Evolutionary conservation across 1,140 invertebrate genomes (phyloP).

Genomic region (Drosophila sp.): DNA sequence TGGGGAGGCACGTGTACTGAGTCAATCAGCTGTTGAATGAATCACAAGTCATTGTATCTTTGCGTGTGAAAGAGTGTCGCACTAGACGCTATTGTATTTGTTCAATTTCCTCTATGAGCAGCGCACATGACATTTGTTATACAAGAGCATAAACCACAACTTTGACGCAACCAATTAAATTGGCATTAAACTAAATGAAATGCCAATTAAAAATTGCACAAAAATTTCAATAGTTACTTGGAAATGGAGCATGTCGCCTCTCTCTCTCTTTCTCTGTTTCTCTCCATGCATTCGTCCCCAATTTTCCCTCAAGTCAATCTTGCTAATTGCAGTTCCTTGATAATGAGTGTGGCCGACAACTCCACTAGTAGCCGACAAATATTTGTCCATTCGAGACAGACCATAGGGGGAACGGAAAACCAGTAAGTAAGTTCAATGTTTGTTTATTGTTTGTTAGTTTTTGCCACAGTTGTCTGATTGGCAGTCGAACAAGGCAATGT

Average conservation of each 20-base stretch:
- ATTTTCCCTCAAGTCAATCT: not conserved
- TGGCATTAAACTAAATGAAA: constrained; percentile 7
- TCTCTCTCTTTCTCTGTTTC: not conserved
- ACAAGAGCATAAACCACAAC: not conserved
- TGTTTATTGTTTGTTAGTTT: constrained; percentile 3
- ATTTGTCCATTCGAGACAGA: not conserved
- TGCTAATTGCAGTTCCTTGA: not conserved
- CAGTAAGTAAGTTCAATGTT: constrained; percentile 1
- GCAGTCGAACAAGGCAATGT: not conserved
- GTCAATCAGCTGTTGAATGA: constrained; percentile 3
- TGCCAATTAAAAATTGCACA: constrained; percentile 1
- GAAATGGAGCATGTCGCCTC: not conserved
- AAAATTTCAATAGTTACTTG: not conserved
- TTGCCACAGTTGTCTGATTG: not conserved
- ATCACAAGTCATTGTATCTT: constrained; percentile 3
- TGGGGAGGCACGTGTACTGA: not conserved
- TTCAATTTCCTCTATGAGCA: not conserved
- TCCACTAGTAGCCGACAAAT: not conserved
- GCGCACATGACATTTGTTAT: constrained; percentile 9
- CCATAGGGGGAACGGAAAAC: not conserved
- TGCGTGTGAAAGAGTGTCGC: constrained; percentile 5
- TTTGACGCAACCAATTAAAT: constrained; percentile 11
- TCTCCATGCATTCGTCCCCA: not conserved
- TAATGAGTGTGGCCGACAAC: not conserved
- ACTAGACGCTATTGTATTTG: not conserved